phyloP scores from a whole-genome alignment of 1,140 invertebrate species.

The Belonocnema kinseyi region DNA sequence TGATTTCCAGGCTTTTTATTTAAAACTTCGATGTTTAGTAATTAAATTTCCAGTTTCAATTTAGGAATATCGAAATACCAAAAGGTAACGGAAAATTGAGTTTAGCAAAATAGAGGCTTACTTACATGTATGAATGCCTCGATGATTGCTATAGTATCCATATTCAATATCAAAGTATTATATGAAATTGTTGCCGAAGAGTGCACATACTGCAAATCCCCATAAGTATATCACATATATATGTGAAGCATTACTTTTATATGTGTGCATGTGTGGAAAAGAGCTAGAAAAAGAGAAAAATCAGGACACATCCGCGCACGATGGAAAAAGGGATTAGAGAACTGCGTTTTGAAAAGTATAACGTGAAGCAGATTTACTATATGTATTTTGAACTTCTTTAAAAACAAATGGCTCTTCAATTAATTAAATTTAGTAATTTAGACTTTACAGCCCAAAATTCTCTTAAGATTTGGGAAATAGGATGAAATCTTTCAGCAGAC shows the following conservation, averaged over 20 bases:
- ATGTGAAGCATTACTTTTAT: neutral
- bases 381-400: too few species aligned
- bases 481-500: too few species aligned
- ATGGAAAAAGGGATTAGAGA: neutral
- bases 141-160: neutral
- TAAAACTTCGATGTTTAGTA: too few species aligned
- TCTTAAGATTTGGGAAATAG: too few species aligned
- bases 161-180: slow-evolving; percentile 1
- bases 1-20: too few species aligned
- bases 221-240: neutral
- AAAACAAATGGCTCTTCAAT: too few species aligned
- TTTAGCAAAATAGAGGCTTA: slow-evolving; percentile 13
- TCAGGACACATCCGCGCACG: neutral
- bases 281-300: neutral
- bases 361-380: too few species aligned
- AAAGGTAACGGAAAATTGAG: neutral
- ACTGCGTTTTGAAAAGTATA: neutral
- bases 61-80: neutral
- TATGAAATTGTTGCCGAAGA: neutral
- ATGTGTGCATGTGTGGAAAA: neutral
- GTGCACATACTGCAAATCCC: slow-evolving; percentile 2
- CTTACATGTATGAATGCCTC: neutral
- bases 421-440: too few species aligned
- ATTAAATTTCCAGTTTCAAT: too few species aligned
- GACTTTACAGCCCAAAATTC: too few species aligned